Conservation (phyloP, 2,113 vertebrate genomes). For the Rhabdomys dilectus region DNA sequence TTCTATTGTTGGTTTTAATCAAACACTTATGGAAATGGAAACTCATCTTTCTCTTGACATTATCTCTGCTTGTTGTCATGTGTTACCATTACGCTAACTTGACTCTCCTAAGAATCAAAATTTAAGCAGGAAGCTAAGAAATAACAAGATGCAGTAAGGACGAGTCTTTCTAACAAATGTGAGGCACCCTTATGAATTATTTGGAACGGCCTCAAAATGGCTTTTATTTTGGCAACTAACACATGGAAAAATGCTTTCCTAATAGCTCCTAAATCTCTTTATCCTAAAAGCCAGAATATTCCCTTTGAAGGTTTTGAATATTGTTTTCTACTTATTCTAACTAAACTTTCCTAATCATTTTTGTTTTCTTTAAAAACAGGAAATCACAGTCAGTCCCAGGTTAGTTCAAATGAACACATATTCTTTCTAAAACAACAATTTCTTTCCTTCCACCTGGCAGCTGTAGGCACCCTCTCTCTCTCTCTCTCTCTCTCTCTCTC, state of each 20-base stretch:
- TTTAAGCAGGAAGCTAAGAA: conserved; percentile 35
- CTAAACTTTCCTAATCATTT: conserved; percentile 34
- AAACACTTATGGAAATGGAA: conserved; percentile 8
- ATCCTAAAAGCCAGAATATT: conserved; percentile 2
- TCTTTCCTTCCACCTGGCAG: background rate
- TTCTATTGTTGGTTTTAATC: conserved; percentile 16
- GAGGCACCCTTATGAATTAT: background rate
- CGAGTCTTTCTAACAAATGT: conserved; percentile 11
- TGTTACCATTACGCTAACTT: conserved; percentile 13
- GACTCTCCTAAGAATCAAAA: conserved; percentile 19
- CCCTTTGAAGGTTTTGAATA: background rate
- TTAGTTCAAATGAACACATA: conserved; percentile 14
- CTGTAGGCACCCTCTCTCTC: background rate
- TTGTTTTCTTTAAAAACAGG: conserved; percentile 48
- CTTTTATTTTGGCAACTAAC: conserved; percentile 46
- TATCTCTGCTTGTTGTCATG: background rate
- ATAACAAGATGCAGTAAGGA: conserved; percentile 45
- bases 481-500: background rate
- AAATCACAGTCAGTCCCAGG: conserved; percentile 20
- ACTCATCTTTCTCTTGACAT: conserved; percentile 16
- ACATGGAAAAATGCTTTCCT: conserved; percentile 33
- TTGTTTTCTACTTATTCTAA: background rate
- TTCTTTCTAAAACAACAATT: background rate
- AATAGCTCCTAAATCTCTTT: conserved; percentile 39
- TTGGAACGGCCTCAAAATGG: conserved; percentile 9